A percentile compares a stretch with the other conserved stretches of the same genome.
These are phyloP conservation scores for Hypotaenidia okinawae DNA, from an alignment of 2,797 vertebrate genomes.

Conservation along the genomic window DNA sequence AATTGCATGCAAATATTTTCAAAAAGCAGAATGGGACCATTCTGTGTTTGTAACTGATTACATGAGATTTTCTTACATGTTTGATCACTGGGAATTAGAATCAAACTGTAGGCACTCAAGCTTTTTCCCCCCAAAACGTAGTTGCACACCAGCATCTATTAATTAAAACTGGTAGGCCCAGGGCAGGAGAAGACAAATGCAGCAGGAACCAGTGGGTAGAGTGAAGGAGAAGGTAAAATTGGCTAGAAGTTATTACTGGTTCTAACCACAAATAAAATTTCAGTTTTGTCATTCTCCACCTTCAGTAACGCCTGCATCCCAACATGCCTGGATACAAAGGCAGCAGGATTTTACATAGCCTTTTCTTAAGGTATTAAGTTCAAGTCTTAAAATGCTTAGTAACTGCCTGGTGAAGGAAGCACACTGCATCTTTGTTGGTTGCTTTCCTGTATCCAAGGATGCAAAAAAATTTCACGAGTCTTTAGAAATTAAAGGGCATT, in stretches of 20 bases:
- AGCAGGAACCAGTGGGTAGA: not conserved
- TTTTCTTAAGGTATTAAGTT: conserved; percentile 22
- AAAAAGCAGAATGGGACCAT: conserved; percentile 6
- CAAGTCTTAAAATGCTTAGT: conserved; percentile 18
- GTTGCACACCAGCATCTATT: not conserved
- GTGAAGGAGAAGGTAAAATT: not conserved
- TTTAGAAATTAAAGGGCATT: not conserved
- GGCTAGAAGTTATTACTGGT: not conserved
- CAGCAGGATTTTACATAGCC: not conserved
- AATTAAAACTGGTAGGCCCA: conserved; percentile 14
- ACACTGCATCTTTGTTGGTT: not conserved
- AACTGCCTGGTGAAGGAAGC: not conserved
- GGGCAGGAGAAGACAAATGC: conserved; percentile 6
- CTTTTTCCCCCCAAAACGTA: not conserved
- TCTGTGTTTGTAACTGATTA: not conserved
- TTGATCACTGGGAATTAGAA: not conserved
- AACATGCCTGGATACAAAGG: not conserved
- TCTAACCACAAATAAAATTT: not conserved
- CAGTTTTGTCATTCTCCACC: not conserved
- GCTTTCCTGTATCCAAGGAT: not conserved
- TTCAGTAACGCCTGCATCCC: not conserved
- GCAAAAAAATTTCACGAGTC: not conserved
- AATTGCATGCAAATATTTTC: not conserved
- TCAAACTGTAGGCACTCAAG: not conserved
- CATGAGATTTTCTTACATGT: not conserved